Conservation (phyloP, 2,888 invertebrate genomes). For the Caenorhabditis sulstoni region DNA sequence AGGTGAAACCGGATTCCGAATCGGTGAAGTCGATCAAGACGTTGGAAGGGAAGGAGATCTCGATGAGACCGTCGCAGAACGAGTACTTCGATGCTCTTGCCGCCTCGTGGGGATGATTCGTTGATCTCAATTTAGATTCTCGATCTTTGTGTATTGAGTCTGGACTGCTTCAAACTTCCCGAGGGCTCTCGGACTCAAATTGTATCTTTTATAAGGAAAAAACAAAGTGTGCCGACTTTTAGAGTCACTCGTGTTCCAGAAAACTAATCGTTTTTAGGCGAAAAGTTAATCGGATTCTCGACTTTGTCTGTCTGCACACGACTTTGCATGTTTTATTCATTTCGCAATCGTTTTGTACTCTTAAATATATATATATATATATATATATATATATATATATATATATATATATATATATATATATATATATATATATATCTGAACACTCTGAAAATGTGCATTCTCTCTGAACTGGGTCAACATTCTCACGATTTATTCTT, state of each 20-base stretch:
- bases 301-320: no score
- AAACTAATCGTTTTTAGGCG: no score
- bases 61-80: slow-evolving; percentile 38
- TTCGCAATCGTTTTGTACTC: no score
- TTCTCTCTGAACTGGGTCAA: not conserved
- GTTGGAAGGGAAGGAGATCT: slow-evolving; percentile 42
- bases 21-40: slow-evolving; percentile 13
- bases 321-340: no score
- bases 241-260: not conserved
- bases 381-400: no score
- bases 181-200: no score
- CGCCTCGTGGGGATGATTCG: slow-evolving; percentile 26
- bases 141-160: not conserved
- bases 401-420: no score
- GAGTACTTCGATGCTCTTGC: slow-evolving; percentile 53
- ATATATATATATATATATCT: no score
- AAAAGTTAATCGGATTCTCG: no score
- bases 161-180: slow-evolving; percentile 12
- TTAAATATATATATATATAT: no score
- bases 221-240: not conserved
- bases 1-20: slow-evolving; percentile 7
- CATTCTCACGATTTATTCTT: slow-evolving; percentile 49
- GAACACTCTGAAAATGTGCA: no score
- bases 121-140: slow-evolving; percentile 5
- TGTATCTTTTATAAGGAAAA: not conserved